Evolutionary conservation across 2,797 vertebrate genomes (phyloP), one percentile per base, ranked within the genome.

Genomic region (Sebastiscus albofasciatus): DNA sequence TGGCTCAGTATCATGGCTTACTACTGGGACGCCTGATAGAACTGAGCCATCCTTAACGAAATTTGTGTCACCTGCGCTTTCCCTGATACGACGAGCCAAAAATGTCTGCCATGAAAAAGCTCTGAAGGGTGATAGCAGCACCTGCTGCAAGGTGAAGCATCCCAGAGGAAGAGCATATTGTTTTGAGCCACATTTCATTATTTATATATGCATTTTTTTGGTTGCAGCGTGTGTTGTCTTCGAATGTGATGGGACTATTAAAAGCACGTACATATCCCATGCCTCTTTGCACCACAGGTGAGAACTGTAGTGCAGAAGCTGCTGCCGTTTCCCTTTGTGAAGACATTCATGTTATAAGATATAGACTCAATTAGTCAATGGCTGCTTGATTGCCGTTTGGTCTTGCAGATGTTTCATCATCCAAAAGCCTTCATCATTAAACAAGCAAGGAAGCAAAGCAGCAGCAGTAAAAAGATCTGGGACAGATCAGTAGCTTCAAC

Each of bases 341-440:
- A 26, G 24, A 78, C 46, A 54, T 77, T 59, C 6, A 75, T 31
- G 36, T 67, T 52, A 49, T 39, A 56, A 42, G 34, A 67, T 64
- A 52, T 67, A 55, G 26, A 69, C 42, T n/a, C 59, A 54, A 79
- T 39, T 71, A 62, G 59, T 81, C 74, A 62, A 64, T 61, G 70
- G 52, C 20, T 58, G 58, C 66, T 79, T 75, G 72, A 72, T 77
- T 80, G 61, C 76, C 31, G 36, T 75, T 83, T 49, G 46, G 64
- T 73, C 55, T 71, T 59, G 46, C 59, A 82, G 66, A 76, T 86
- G 78, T 80, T 83, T 80, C 75, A 79, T 83, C 74, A 80, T 83
- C 64, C 22, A 71, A 62, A 49, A 66, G 76, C 39, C 70, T 69
- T 86, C 67, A 75, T 86, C 84, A 82, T 89, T 76, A 87, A 84